These are phyloP conservation scores for Merluccius polli DNA, from an alignment of 2,797 vertebrate species.

Conservation along the genomic window DNA sequence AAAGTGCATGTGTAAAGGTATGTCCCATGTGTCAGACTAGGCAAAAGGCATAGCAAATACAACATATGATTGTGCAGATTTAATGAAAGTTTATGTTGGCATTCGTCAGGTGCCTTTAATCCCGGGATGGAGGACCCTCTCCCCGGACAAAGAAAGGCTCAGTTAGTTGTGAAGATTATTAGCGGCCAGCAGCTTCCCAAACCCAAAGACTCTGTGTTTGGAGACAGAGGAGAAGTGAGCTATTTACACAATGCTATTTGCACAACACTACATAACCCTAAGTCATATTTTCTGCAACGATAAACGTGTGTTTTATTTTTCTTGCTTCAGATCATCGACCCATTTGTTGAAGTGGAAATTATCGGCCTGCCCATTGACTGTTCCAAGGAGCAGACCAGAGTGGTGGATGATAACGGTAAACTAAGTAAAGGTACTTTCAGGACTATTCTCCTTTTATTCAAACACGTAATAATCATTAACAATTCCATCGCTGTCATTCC, in stretches of 20 bases:
- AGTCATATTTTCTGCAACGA: not conserved
- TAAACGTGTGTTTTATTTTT: not conserved
- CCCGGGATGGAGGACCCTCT: slow-evolving; percentile 85
- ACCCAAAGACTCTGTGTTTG: slow-evolving; percentile 92
- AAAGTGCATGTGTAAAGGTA: slow-evolving; percentile 89
- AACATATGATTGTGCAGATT: not conserved
- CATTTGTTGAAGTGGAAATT: slow-evolving; percentile 96
- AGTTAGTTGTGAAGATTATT: slow-evolving; percentile 88
- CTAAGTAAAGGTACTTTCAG: not conserved
- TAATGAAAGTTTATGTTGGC: not conserved
- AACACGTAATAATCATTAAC: not conserved
- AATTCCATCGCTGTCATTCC: not conserved
- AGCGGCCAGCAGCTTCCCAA: slow-evolving; percentile 97
- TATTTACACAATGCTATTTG: not conserved
- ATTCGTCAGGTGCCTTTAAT: slow-evolving; percentile 83
- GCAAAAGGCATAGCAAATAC: not conserved
- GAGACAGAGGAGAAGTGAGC: slow-evolving; percentile 91
- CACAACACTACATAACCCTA: not conserved
- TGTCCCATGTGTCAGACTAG: slow-evolving; percentile 13
- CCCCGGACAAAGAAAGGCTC: slow-evolving; percentile 85
- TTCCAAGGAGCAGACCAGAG: slow-evolving; percentile 89
- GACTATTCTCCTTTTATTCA: not conserved
- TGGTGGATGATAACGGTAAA: slow-evolving; percentile 94
- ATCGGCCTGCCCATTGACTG: slow-evolving; percentile 90
- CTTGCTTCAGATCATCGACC: slow-evolving; percentile 89